Evolutionary conservation across 2,888 invertebrate genomes (phyloP).

Genomic region (Phoenoteleia sp.): DNA sequence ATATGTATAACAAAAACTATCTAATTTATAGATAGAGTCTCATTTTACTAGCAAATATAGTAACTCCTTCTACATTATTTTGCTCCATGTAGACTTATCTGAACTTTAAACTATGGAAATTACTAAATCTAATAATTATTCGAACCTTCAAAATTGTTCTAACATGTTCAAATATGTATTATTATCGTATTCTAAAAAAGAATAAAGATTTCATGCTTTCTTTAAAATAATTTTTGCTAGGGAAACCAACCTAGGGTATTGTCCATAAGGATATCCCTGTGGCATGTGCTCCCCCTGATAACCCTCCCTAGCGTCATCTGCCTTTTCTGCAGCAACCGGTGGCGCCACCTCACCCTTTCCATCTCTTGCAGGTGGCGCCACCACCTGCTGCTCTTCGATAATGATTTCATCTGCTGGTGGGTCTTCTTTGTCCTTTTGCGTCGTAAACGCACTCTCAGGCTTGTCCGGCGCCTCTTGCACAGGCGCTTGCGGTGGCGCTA

Average conservation of each 20-base stretch:
- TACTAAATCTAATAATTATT: too few relatives aligned
- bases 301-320: not conserved
- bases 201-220: too few relatives aligned
- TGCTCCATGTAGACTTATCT: too few relatives aligned
- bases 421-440: constrained; percentile 78
- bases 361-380: constrained; percentile 5
- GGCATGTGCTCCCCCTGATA: constrained; percentile 72
- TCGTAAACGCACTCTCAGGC: constrained; percentile 71
- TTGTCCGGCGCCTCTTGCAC: constrained; percentile 74
- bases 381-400: constrained; percentile 76
- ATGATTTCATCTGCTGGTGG: constrained; percentile 78
- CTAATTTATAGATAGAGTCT: too few relatives aligned
- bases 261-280: constrained; percentile 84
- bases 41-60: too few relatives aligned
- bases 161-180: too few relatives aligned
- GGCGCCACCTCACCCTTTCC: not conserved
- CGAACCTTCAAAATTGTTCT: too few relatives aligned
- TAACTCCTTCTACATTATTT: too few relatives aligned
- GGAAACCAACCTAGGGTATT: constrained; percentile 82
- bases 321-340: not conserved
- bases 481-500: constrained; percentile 76
- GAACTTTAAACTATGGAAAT: too few relatives aligned
- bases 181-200: too few relatives aligned
- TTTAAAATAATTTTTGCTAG: too few relatives aligned
- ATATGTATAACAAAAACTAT: too few relatives aligned